phyloP scores from a whole-genome alignment of 2,797 vertebrate species.

The Bucorvus abyssinicus region DNA sequence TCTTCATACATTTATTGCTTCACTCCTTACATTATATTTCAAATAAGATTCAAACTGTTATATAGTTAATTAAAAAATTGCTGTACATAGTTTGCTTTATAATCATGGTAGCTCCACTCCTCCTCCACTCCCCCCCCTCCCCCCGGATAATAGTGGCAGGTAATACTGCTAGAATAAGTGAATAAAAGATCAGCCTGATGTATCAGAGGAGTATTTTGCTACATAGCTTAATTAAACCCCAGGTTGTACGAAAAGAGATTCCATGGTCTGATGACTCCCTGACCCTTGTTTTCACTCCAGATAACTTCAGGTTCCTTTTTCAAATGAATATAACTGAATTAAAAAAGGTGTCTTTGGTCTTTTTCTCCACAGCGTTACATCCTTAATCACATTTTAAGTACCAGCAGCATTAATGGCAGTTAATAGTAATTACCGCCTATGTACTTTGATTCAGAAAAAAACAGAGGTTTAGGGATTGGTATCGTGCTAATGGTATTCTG shows the following conservation, averaged over 20 bases:
- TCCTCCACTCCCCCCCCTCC: no score
- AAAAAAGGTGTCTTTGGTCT: neutral
- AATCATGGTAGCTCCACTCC: neutral
- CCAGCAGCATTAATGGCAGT: slow-evolving; percentile 11
- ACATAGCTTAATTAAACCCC: neutral
- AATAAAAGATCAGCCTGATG: neutral
- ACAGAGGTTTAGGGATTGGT: slow-evolving; percentile 8
- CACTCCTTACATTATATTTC: neutral
- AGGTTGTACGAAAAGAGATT: neutral
- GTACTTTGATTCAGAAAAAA: slow-evolving; percentile 11
- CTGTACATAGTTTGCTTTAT: neutral
- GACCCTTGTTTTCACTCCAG: neutral
- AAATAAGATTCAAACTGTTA: neutral
- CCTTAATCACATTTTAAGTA: slow-evolving; percentile 38
- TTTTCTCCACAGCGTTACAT: slow-evolving; percentile 12
- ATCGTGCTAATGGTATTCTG: neutral
- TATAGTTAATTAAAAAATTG: slow-evolving; percentile 16
- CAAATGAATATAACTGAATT: neutral
- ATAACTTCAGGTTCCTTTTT: neutral
- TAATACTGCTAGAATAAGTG: neutral
- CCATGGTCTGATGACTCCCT: neutral
- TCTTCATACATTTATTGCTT: neutral
- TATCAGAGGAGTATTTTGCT: neutral
- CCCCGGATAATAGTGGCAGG: neutral
- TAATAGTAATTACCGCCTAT: slow-evolving; percentile 25